Evolutionary conservation across 2,888 invertebrate species (phyloP), one percentile per base, ranked within the genome.

Genomic region (Drosophila atripex): DNA sequence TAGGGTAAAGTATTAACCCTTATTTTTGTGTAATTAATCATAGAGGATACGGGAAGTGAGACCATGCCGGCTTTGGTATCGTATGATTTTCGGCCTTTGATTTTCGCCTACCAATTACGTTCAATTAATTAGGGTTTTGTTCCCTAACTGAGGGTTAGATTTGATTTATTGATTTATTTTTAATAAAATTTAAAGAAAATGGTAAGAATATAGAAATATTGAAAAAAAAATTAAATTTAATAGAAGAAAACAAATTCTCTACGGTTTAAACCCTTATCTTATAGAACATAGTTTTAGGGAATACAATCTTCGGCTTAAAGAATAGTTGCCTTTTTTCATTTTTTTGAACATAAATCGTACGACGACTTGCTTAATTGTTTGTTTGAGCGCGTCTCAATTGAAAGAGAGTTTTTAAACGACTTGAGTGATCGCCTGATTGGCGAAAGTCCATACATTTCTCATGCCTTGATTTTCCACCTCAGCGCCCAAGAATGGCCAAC

Each of bases 31-130:
- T 14, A 35, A n/a, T 35, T 35, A n/a, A 35, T n/a, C 7, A 35
- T 35, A 35, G n/a, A 35, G 14, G 14, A 7, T 7, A n/a, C 7
- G 35, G 7, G n/a, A 41, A 41, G 16, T 41, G 14, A 18, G 18
- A 41, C 41, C 16, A 41, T 18, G 41, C 41, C 11, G 41, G 41
- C 45, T 16, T 39, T 16, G 32, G 30, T 45, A 64, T 70, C 58
- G 59, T 60, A 65, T 53, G 70, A 65, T 70, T 50, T 58, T 60
- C 54, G 39, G 47, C 39, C 28, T 52, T 49, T 54, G 25, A 59
- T 58, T 54, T 50, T 12, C 54, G 64, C 78, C 52, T 60, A 59
- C 54, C 72, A 80, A 82, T 82, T 86, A 76, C 76, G 60, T 53
- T 49, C 72, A 84, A 86, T 82, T 86, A 75, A 66, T 51, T 54